Percentiles rank a stretch among this genome's conserved stretches.
Conservation (phyloP, 2,888 invertebrate species). For the Entomobrya proxima region DNA sequence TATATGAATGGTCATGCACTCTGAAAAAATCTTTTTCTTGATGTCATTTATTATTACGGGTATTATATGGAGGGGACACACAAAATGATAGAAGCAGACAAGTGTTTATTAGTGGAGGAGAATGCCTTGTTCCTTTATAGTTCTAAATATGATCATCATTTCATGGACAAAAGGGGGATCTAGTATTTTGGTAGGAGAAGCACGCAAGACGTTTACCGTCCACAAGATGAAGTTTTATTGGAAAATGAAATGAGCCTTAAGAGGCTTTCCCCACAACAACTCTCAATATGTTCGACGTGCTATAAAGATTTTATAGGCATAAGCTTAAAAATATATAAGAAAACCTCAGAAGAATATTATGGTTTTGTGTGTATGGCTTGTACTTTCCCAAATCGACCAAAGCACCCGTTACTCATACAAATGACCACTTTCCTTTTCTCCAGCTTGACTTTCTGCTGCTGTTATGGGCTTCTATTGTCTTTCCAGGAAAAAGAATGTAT, state of each 20-base stretch:
- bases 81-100: slow-evolving; percentile 3
- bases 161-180: neutral
- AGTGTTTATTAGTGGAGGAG: neutral
- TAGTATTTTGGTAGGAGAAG: slow-evolving; percentile 72
- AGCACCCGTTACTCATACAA: slow-evolving; percentile 73
- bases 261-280: slow-evolving; percentile 66
- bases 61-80: slow-evolving; percentile 17
- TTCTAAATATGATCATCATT: neutral
- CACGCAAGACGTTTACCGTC: slow-evolving; percentile 74
- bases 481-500: neutral
- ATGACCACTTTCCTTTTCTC: slow-evolving; percentile 68
- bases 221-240: slow-evolving; percentile 75
- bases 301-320: neutral
- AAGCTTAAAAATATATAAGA: neutral
- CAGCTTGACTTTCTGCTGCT: neutral
- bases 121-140: too few relatives aligned
- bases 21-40: neutral
- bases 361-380: neutral
- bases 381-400: slow-evolving; percentile 72
- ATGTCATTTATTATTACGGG: neutral
- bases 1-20: neutral
- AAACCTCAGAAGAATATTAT: neutral
- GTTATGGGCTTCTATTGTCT: neutral
- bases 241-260: slow-evolving; percentile 75
- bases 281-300: slow-evolving; percentile 29